Evolutionary conservation across 2,113 vertebrate genomes (phyloP), one percentile per base, ranked within the genome.

Genomic region (Poecile atricapillus): DNA sequence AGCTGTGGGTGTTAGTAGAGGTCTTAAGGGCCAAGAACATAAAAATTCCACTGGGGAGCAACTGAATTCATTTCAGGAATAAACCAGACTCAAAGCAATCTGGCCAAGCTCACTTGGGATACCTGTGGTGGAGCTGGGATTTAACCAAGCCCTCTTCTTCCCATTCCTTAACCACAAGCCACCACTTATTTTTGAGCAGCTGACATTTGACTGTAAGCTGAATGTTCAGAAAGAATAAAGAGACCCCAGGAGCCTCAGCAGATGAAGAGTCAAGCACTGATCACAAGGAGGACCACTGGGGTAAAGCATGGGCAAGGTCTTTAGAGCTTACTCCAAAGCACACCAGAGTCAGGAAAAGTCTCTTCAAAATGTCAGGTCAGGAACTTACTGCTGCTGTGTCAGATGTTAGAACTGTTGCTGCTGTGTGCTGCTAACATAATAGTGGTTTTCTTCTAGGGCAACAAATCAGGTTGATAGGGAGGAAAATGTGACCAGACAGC

Each of bases 341-440:
- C 44, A 23, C 15, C 24, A 50, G 64, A 95, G 59, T 77, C 55
- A 65, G 80, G 62, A 71, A 56, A 49, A 73, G 64, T 35, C 47
- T 94, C 87, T 91, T 74, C 52, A 15, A 94, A 93, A 96, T 94
- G 93, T 94, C 71, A 47, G 92, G 95, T 94, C 93, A 94, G 92
- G 83, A 92, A 87, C 85, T 89, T 31, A 49, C 67, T 63, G 2
- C 74, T 78, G 60, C 83, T 94, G 47, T 89, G 77, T 96, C 91
- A 93, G 89, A 80, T 83, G 62, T 93, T 89, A 25, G 65, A 87
- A 24, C 46, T 73, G 91, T 62, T 95, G 89, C 78, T 83, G 56
- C 74, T 83, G 55, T 85, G 50, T 85, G 56, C 68, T 68, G 52
- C 76, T 83, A 80, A 89, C 35, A 31, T 69, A 49, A 56, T 4